Evolutionary conservation across 2,888 invertebrate genomes (phyloP).

Genomic region (Drosophila subsilvestris): DNA sequence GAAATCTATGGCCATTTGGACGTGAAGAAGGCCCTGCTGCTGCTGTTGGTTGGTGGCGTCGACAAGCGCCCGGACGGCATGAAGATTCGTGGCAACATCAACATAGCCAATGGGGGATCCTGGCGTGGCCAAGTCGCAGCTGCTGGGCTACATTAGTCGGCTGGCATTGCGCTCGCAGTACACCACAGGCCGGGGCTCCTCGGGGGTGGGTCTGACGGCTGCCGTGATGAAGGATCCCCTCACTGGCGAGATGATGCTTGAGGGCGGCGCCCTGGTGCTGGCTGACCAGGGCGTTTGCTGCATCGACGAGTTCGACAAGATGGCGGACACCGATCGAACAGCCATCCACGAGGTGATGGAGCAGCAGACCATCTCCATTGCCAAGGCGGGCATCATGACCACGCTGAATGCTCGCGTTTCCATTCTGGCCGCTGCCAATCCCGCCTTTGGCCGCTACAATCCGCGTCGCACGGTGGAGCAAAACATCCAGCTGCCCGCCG

Average conservation of each 20-base stretch:
- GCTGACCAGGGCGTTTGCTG: constrained; percentile 99
- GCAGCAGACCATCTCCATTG: constrained; percentile 99
- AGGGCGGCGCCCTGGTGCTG: constrained; percentile 97
- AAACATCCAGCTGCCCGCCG: constrained; percentile 99
- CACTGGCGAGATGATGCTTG: constrained; percentile 98
- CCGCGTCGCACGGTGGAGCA: constrained; percentile 97
- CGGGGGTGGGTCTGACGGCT: constrained; percentile 99
- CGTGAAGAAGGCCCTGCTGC: constrained; percentile 97
- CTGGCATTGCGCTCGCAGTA: constrained; percentile 97
- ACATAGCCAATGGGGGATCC: constrained; percentile 99
- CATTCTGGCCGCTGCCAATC: constrained; percentile 99
- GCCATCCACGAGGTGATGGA: constrained; percentile 99
- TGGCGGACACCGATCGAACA: constrained; percentile 97
- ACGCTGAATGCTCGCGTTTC: constrained; percentile 98
- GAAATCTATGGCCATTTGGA: constrained; percentile 99
- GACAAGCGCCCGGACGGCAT: constrained; percentile 96
- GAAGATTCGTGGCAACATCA: constrained; percentile 98
- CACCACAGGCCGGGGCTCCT: constrained; percentile 97
- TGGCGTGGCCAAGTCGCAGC: constrained; percentile 99
- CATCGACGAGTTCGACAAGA: constrained; percentile 99
- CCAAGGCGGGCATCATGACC: constrained; percentile 99
- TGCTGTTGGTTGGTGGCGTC: constrained; percentile 96
- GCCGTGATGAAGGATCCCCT: constrained; percentile 99
- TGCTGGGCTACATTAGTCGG: constrained; percentile 96
- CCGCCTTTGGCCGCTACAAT: constrained; percentile 99